Evolutionary conservation across 53 echinoderm and acorn worm species (phyloP), one percentile per base, ranked within the genome.

Genomic region (Temnopleurus reevesii): DNA sequence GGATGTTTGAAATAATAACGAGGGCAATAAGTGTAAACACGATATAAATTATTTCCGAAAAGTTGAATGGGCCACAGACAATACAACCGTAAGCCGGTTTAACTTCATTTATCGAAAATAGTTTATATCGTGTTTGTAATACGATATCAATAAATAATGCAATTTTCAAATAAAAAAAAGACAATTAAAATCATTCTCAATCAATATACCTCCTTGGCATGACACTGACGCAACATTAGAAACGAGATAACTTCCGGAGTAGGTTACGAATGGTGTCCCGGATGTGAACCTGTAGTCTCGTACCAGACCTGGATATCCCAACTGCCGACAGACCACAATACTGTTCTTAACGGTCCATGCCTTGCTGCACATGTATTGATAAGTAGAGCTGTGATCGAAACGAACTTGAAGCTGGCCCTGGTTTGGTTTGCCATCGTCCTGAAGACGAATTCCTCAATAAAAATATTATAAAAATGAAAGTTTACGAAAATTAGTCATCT

Each of bases 251-350:
- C 27, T 23, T 5, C 27, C 15, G 13, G 46, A 15, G 27, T 5
- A 13, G 10, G 12, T 45, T 45, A 5, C 47, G 21, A 77, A 77
- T 13, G 46, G 27, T 27, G 28, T 1, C 13, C 30, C 79, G 79
- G 46, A 46, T 15, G 47, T 54, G 28, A 8, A 33, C 29, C 33
- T 18, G 82, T 82, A 85, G 85, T 59, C 43, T 45, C 85, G 59
- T 26, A 85, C 85, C 2, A 85, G 60, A 25, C 85, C 85, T 26
- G 85, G 85, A 38, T 44, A 85, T 45, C 85, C 85, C 23, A 85
- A 13, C 21, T 85, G 59, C 12, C 85, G 59, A 43, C 85, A 85
- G 1, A 85, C 8, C n/a, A 85, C 85, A 23, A 4, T 57, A 45
- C 85, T 85, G 60, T 85, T 85, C 25, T 85, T 4, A 60, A 26